These are phyloP conservation scores for Brachypalpus laphriformis DNA, from an alignment of 2,888 invertebrate genomes.

Conservation along the genomic window DNA sequence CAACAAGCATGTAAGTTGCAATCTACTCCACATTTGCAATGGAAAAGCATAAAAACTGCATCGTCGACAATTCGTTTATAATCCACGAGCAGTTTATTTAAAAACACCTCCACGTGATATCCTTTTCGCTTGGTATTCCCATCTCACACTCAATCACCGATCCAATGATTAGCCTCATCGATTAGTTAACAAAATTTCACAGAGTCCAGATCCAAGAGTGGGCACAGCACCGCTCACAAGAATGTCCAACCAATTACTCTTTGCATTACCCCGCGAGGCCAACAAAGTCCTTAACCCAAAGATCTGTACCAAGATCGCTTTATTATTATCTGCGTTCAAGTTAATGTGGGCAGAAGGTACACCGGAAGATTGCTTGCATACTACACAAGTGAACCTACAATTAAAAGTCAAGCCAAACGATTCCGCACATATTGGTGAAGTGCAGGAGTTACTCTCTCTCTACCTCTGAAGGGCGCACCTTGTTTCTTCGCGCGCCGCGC, in stretches of 20 bases:
- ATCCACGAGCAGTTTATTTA: background rate
- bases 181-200: slow-evolving; percentile 61
- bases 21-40: background rate
- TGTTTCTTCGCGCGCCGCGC: background rate
- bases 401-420: slow-evolving; percentile 55
- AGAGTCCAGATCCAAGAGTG: slow-evolving; percentile 42
- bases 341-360: slow-evolving; percentile 48
- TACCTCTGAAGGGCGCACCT: slow-evolving; percentile 46
- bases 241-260: slow-evolving; percentile 64
- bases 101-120: slow-evolving; percentile 15
- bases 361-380: background rate
- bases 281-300: slow-evolving; percentile 1
- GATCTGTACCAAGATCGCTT: slow-evolving; percentile 47
- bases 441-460: background rate
- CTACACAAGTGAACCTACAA: slow-evolving; percentile 43
- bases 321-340: slow-evolving; percentile 44
- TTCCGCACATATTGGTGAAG: slow-evolving; percentile 9
- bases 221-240: slow-evolving; percentile 39
- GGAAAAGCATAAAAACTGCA: background rate
- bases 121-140: background rate
- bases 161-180: slow-evolving; percentile 57
- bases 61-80: background rate
- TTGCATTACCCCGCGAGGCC: background rate
- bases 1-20: background rate
- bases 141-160: slow-evolving; percentile 48